phyloP scores from a whole-genome alignment of 2,113 vertebrate genomes.

The Tachycineta bicolor region DNA sequence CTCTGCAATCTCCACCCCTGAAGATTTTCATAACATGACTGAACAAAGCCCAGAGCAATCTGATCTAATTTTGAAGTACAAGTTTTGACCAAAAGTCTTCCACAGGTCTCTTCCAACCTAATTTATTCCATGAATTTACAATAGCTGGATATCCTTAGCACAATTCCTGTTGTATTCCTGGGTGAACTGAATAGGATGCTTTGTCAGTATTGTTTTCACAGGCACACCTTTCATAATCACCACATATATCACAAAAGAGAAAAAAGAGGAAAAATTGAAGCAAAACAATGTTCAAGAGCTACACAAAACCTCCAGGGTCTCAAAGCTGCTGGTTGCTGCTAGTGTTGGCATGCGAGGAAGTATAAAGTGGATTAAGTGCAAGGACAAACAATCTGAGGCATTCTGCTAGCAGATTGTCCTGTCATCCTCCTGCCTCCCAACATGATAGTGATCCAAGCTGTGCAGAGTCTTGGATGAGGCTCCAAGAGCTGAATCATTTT shows the following conservation, averaged over 20 bases:
- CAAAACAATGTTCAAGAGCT: neutral
- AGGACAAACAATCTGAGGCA: constrained; percentile 53
- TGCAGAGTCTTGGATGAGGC: constrained; percentile 25
- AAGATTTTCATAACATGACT: constrained; percentile 12
- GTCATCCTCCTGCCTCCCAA: constrained; percentile 29
- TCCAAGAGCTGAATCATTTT: constrained; percentile 44
- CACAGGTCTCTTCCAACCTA: neutral
- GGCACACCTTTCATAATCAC: constrained; percentile 51
- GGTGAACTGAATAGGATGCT: neutral
- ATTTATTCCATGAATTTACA: constrained; percentile 43
- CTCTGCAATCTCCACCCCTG: neutral
- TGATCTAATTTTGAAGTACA: neutral
- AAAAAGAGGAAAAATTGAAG: constrained; percentile 38
- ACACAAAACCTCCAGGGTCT: constrained; percentile 57
- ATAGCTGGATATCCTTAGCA: neutral
- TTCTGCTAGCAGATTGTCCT: constrained; percentile 37
- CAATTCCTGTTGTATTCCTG: constrained; percentile 2
- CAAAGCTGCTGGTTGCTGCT: constrained; percentile 46
- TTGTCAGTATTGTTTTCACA: constrained; percentile 52
- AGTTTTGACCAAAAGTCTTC: constrained; percentile 37
- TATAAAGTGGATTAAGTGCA: constrained; percentile 52
- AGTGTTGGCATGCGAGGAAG: constrained; percentile 47
- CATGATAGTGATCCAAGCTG: constrained; percentile 35
- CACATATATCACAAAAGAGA: constrained; percentile 27
- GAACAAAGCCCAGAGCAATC: neutral